Evolutionary conservation across 2,113 vertebrate species (phyloP), one percentile per base, ranked within the genome.

Genomic region (Zosterops japonicus): DNA sequence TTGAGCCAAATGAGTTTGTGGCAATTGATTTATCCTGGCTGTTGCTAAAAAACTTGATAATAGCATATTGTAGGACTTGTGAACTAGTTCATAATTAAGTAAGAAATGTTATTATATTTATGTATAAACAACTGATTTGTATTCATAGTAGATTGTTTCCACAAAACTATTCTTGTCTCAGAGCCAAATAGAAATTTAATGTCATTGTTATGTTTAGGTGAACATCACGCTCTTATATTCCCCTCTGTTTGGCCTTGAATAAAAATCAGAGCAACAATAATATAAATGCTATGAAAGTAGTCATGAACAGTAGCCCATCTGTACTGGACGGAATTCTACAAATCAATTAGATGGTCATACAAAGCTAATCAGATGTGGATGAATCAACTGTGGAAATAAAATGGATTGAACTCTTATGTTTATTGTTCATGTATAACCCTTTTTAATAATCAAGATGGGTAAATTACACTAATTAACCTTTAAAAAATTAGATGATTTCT

Each of bases 391-490:
- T 95, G 96, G 97, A 96, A 96, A 96, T 94, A 95, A 98, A 98
- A 98, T 91, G 57, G 85, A 94, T 95, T 97, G 96, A 98, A 98
- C 97, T 97, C 96, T 98, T 98, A 98, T 90, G 76, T 97, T 99
- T 97, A 97, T 98, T 98, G 98, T 99, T 97, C 98, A 71, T 98
- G 97, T 97, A 97, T 98, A 98, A 98, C 96, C 97, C 98, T 98
- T 99, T 98, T 98, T 98, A 98, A 98, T 98, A 98, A 98, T 97
- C 80, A 96, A 97, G 94, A 98, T 97, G 98, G 97, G 96, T 98
- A 99, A 99, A 99, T 99, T 99, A 99, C 98, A 98, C 98, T 98
- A 98, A 99, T 99, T 99, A 99, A 99, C 98, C 98, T 98, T 98
- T 98, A 98, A 98, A 98, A 98, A 94, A 42, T 97, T 98, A 98